Conservation (phyloP, 2,113 vertebrate genomes). For the Mastomys natalensis region DNA sequence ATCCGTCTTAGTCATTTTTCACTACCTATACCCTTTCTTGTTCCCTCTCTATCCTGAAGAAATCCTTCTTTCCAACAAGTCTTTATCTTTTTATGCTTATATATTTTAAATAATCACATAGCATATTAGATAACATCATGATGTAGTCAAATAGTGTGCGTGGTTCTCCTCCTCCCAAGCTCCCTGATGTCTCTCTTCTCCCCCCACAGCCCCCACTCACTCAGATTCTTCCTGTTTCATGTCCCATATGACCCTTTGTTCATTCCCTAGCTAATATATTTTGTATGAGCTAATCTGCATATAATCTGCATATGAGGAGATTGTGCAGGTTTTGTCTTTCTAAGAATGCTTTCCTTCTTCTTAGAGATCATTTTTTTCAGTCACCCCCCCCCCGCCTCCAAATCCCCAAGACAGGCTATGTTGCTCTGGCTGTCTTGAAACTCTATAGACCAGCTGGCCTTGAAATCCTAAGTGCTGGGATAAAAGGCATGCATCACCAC, state of each 20-base stretch:
- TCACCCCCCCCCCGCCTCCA: fast-evolving
- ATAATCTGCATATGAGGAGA: neutral
- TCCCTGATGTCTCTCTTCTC: neutral
- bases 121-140: neutral
- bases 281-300: neutral
- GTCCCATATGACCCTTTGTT: neutral
- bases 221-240: neutral
- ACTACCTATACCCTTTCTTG: neutral
- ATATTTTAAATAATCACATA: neutral
- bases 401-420: neutral
- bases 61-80: neutral
- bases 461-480: neutral
- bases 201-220: neutral
- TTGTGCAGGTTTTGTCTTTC: neutral
- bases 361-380: neutral
- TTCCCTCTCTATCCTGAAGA: neutral
- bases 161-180: neutral
- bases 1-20: neutral
- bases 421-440: neutral
- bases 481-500: neutral
- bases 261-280: neutral
- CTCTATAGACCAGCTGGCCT: neutral
- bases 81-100: neutral
- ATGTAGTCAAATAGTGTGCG: no score
- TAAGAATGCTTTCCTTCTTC: neutral